Conservation (phyloP, 1,140 invertebrate species). For the Apis cerana region DNA sequence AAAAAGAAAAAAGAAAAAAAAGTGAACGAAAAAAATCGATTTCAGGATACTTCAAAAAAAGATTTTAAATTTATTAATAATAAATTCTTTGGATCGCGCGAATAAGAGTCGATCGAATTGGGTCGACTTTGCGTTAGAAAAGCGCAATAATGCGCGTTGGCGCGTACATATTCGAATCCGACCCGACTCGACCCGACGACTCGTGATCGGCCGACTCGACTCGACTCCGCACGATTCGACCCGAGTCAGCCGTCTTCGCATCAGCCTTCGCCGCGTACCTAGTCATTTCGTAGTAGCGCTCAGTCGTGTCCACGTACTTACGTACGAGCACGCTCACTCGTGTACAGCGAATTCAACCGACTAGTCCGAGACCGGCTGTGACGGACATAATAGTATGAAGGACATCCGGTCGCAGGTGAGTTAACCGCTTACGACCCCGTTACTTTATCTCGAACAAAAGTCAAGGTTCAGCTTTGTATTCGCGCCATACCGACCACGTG, state of each 20-base stretch:
- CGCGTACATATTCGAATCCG: neutral
- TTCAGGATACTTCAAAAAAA: neutral
- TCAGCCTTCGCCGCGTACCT: constrained; percentile 30
- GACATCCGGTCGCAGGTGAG: constrained; percentile 69
- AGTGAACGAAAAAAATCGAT: neutral
- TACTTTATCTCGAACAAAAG: constrained; percentile 20
- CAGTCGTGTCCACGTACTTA: constrained; percentile 40
- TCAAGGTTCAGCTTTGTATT: constrained; percentile 11
- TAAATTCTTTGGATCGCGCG: neutral
- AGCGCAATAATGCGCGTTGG: neutral
- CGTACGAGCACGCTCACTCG: constrained; percentile 22
- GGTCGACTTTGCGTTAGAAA: neutral
- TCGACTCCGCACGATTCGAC: constrained; percentile 12
- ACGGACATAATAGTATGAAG: constrained; percentile 58
- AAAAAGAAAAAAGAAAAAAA: no score
- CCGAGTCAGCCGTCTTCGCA: constrained; percentile 5
- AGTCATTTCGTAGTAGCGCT: constrained; percentile 58
- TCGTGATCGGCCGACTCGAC: neutral
- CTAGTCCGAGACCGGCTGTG: constrained; percentile 22
- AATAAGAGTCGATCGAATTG: neutral
- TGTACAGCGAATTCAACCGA: constrained; percentile 17
- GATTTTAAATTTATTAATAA: no score
- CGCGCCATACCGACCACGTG: neutral
- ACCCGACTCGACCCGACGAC: neutral
- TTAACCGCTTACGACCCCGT: constrained; percentile 22